A percentile compares a stretch with the other conserved stretches of the same genome.
Evolutionary conservation across 2,888 invertebrate species (phyloP).

Genomic region (Allygus modestus): DNA sequence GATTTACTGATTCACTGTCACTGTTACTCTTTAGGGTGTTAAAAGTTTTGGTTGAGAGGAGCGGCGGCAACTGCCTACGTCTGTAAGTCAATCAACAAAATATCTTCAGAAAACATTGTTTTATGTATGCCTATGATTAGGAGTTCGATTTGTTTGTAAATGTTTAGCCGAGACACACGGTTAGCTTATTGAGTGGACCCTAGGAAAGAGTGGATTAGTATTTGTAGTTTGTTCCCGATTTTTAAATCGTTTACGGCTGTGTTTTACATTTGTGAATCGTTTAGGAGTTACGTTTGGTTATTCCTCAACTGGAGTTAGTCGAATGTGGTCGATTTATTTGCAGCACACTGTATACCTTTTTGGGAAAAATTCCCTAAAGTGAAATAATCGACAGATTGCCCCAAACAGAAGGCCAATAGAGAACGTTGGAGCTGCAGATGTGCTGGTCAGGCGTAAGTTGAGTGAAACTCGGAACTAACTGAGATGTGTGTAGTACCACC

Average conservation of each 20-base stretch:
- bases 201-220: slow-evolving; percentile 26
- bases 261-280: too few species aligned
- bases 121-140: slow-evolving; percentile 55
- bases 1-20: slow-evolving; percentile 60
- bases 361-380: too few species aligned
- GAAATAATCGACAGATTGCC: too few species aligned
- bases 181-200: not conserved
- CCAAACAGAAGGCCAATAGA: too few species aligned
- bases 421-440: too few species aligned
- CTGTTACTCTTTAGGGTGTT: slow-evolving; percentile 61
- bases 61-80: slow-evolving; percentile 42
- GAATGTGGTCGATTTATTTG: too few species aligned
- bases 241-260: not conserved
- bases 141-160: slow-evolving; percentile 51
- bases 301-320: too few species aligned
- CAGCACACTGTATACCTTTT: too few species aligned
- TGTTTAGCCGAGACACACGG: slow-evolving; percentile 45
- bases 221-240: slow-evolving; percentile 1
- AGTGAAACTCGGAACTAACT: too few species aligned
- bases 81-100: slow-evolving; percentile 60
- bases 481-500: too few species aligned
- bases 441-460: too few species aligned
- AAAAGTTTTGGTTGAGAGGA: slow-evolving; percentile 49
- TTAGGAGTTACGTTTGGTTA: too few species aligned
- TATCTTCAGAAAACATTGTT: slow-evolving; percentile 49